Evolutionary conservation across 2,113 vertebrate species (phyloP).

Genomic region (Bubo bubo): DNA sequence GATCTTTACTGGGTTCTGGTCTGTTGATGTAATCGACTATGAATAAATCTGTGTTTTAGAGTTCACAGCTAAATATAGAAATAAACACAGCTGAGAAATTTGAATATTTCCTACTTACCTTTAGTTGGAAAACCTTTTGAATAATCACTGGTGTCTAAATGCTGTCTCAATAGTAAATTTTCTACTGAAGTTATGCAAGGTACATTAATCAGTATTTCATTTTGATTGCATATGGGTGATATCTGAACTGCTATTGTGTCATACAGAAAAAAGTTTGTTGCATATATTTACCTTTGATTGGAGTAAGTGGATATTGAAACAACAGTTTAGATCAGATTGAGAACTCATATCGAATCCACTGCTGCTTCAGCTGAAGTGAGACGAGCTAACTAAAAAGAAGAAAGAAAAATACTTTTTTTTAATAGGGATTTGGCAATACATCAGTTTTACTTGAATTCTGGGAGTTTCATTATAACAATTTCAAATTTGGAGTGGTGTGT

Average conservation of each 20-base stretch:
- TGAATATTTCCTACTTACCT: not conserved
- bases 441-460: not conserved
- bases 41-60: not conserved
- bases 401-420: not conserved
- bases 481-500: not conserved
- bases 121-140: not conserved
- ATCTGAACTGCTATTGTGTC: not conserved
- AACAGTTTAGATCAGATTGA: not conserved
- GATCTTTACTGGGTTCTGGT: not conserved
- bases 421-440: not conserved
- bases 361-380: not conserved
- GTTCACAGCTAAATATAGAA: not conserved
- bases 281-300: not conserved
- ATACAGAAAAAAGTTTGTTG: not conserved
- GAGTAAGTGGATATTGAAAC: not conserved
- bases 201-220: not conserved
- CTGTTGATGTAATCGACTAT: not conserved
- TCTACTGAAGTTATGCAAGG: not conserved
- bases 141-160: not conserved
- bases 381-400: not conserved
- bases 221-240: not conserved
- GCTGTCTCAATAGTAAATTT: not conserved
- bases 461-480: not conserved
- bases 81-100: not conserved
- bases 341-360: not conserved